These are phyloP conservation scores for Eristalinus aeneus DNA, from an alignment of 2,888 invertebrate species.

Conservation along the genomic window DNA sequence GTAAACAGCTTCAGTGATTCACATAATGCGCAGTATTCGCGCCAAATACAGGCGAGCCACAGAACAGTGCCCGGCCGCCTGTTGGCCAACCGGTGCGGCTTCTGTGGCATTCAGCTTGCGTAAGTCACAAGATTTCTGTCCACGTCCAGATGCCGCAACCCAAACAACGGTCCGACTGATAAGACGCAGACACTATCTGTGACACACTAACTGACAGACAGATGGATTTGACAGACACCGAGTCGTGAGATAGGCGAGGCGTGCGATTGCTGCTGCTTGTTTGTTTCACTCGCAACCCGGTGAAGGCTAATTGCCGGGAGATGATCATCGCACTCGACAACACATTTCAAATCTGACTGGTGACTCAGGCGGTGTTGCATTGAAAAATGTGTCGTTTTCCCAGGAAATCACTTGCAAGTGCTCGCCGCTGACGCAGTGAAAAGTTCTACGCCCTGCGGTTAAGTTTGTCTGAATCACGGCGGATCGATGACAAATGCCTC, in stretches of 20 bases:
- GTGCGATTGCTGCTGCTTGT: not conserved
- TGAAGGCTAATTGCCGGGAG: not conserved
- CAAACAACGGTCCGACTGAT: not conserved
- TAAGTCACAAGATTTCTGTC: constrained; percentile 21
- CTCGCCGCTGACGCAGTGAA: not conserved
- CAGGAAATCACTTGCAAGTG: not conserved
- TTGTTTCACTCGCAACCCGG: not conserved
- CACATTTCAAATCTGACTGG: not conserved
- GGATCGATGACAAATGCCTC: not conserved
- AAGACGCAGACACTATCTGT: not conserved
- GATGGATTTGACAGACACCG: not conserved
- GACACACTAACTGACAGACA: not conserved
- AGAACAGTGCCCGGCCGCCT: not conserved
- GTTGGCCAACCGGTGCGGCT: constrained; percentile 10
- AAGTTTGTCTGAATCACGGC: not conserved
- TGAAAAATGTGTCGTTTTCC: not conserved
- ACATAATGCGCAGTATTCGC: constrained; percentile 58
- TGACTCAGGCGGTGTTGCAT: not conserved
- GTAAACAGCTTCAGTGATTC: constrained; percentile 58
- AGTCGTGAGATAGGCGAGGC: not conserved
- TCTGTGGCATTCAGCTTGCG: constrained; percentile 54
- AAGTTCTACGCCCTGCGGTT: not conserved
- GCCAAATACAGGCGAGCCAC: constrained; percentile 28
- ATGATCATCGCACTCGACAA: not conserved
- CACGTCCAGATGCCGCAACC: not conserved